Base-by-base conservation (phyloP, 2,888 invertebrate genomes). In the Macrosoma leucophasiata region DNA sequence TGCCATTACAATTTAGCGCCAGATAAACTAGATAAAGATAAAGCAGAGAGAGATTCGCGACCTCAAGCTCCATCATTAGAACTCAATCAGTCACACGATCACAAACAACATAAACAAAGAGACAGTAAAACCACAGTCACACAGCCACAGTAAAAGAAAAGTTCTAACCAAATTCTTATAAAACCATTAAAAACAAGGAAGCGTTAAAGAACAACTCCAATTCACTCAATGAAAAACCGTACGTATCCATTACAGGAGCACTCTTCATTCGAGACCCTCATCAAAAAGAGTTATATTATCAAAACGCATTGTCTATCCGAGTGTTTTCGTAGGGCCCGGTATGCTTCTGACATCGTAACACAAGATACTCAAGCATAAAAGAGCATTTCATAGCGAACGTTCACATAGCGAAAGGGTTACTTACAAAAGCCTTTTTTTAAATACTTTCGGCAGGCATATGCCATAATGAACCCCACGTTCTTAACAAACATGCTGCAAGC, bases 351-450 rank as follows among this genome's bases (percentile, higher is more conserved):
- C 69, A 58, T 66, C 54, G 69, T 65, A 67, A 69, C 69, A 58
- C 58, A 46, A 30, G 43, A 45, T 52, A 56, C 64, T 62, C 62
- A 58, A 62, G 63, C 57, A 76, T 69, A 81, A 82, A 82, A 78
- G 81, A 71, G 62, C 76, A 72, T 72, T 74, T 70, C 71, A 69
- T 61, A 55, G 60, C 55, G 58, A 58, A 57, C 55, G 49, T 62
- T 63, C 58, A 46, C 48, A 51, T 47, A 46, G 55, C 65, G 59
- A 72, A 76, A 70, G 76, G 81, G 73, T 73, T 64, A 55, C 53
- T 56, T 48, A 75, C 69, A 79, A 81, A 79, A 69, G 69, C 52
- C 65, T 74, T 77, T 79, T n/a, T 77, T 74, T 70, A 67, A 72
- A 71, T 71, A 74, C 71, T 73, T 77, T 77, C 45, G 75, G 66